Evolutionary conservation across 2,888 invertebrate species (phyloP), one percentile per base, ranked within the genome.

Genomic region (Lasioglossum zephyrum): DNA sequence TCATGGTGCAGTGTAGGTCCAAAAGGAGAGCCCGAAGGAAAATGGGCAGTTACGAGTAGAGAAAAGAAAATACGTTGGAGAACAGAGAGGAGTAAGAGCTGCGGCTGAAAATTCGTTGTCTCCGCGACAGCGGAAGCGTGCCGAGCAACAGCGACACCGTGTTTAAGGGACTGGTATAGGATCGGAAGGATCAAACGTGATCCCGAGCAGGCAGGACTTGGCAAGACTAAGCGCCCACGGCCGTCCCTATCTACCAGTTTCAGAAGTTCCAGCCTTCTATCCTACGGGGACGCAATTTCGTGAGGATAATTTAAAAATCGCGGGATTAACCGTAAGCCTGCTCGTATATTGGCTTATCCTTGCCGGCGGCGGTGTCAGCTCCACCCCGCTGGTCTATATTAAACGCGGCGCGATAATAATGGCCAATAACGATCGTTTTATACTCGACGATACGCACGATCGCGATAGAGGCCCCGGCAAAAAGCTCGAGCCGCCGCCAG

Each of bases 131-230:
- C 39, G 57, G 74, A 79, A 80, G 79, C 85, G 78, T 81, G 73
- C 73, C 74, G 78, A 69, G 89, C 73, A 77, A 87, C 86, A 86
- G 79, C 73, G 39, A 70, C 81, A 79, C 60, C 31, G n/a, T 18
- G 60, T 88, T 86, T 86, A 86, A 83, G 89, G 85, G 85, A 84
- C 74, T 79, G 85, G 88, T 73, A 88, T 91, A 88, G 91, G n/a
- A n/a, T 91, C 91, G 88, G 84, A 90, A 92, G 93, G 94, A 94
- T 93, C 93, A 93, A 92, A 92, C 86, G 89, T 92, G 92, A 94
- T 93, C 93, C 91, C 79, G 84, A 85, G 87, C 84, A 89, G 90
- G 91, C 92, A 89, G 74, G 87, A 90, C 79, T 87, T 87, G 82
- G 75, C 89, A 90, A 88, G 88, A 84, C 87, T 92, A 90, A 93